These are phyloP conservation scores for Spinibarbus caldwelli DNA, from an alignment of 2,797 vertebrate genomes.

Conservation along the genomic window DNA sequence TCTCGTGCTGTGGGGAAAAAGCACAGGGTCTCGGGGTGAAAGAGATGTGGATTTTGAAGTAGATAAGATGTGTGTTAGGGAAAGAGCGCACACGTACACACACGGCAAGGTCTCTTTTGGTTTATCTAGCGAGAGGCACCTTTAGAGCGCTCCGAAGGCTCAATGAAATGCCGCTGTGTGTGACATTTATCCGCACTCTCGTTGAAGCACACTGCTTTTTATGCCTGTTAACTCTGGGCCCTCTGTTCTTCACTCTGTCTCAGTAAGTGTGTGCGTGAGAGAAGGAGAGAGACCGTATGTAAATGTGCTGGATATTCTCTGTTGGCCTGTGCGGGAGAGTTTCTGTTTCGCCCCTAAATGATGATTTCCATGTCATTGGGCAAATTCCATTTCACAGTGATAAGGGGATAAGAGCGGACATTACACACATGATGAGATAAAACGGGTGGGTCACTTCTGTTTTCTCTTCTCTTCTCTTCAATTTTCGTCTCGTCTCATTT, in stretches of 20 bases:
- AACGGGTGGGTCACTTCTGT: constrained; percentile 28
- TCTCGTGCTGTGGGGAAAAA: constrained; percentile 9
- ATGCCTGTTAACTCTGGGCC: constrained; percentile 50
- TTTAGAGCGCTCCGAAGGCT: constrained; percentile 27
- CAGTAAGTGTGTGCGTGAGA: constrained; percentile 29
- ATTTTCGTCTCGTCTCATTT: constrained; percentile 8
- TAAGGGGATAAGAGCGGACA: constrained; percentile 50
- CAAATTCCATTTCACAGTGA: constrained; percentile 58
- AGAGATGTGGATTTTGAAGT: constrained; percentile 51
- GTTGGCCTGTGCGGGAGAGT: constrained; percentile 7
- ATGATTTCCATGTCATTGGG: constrained; percentile 59
- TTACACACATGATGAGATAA: constrained; percentile 45
- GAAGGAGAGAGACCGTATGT: constrained; percentile 36
- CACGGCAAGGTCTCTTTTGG: constrained; percentile 38
- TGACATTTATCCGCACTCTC: constrained; percentile 53
- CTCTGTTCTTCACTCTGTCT: constrained; percentile 33
- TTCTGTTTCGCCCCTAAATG: constrained; percentile 48
- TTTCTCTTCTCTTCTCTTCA: constrained; percentile 30
- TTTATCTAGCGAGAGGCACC: constrained; percentile 48
- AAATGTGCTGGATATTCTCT: constrained; percentile 16
- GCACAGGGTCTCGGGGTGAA: constrained; percentile 30
- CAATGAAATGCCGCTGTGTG: constrained; percentile 40
- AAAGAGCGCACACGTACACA: background rate
- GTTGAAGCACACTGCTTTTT: constrained; percentile 43
- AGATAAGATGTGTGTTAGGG: constrained; percentile 28